Evolutionary conservation across 2,113 vertebrate species (phyloP), one percentile per base, ranked within the genome.

Genomic region (Thinocorus orbignyianus): DNA sequence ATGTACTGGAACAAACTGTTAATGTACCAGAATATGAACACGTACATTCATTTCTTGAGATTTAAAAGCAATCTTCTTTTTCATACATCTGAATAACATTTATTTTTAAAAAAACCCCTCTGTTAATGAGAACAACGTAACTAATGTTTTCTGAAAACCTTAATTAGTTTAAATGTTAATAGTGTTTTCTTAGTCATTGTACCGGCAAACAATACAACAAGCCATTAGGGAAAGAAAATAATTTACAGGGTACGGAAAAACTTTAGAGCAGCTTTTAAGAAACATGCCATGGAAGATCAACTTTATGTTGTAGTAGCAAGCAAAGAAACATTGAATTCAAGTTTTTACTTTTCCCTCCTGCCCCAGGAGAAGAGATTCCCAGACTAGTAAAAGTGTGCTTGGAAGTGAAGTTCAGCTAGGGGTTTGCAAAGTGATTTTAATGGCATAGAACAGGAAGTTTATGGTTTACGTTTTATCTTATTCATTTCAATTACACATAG

Each of bases 1-100:
- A 98, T 98, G 98, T 98, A 97, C 96, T 98, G 98, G 98, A 98
- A 98, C 98, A 98, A 98, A 98, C 98, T 97, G 96, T 98, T 98
- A 98, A 98, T 98, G 98, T 98, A 97, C 94, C 96, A 98, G 98
- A 97, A 98, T 98, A 98, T 96, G 97, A 98, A 98, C 95, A 95
- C 95, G 98, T 96, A 91, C 81, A 96, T 96, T 97, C 86, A 95
- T 97, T 98, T 98, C 94, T 98, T 92, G 86, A 97, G 94, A 96
- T 98, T 97, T 98, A 97, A 98, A 97, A 96, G 79, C 90, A 97
- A 95, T 95, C 93, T 93, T 95, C 52, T 79, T 90, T 94, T 96
- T 86, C 87, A 49, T 96, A 97, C 60, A 87, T 97, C 94, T 89
- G 51, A 95, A 95, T 76, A 91, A 33, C 78, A 91, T 37, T 80